Conservation (phyloP, 2,888 invertebrate genomes). For the Escarpia spicata region DNA sequence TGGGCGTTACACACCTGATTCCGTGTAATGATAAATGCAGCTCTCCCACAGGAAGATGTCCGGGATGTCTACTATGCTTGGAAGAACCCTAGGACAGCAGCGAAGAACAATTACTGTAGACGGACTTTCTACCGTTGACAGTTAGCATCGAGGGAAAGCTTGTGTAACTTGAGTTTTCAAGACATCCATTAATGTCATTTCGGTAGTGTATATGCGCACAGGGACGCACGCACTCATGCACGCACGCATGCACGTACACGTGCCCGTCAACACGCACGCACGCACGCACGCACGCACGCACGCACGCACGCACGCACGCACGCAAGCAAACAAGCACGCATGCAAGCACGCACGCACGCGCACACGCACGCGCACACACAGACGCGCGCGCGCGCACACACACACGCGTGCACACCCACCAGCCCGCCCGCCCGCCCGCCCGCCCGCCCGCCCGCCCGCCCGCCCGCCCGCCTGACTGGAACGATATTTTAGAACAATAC, state of each 20-base stretch:
- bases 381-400: not conserved
- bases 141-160: not conserved
- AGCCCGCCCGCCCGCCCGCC: not conserved
- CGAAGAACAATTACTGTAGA: not conserved
- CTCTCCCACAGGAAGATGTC: not conserved
- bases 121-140: too few species aligned
- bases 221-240: too few species aligned
- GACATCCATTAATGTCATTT: not conserved
- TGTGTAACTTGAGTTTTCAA: not conserved
- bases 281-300: too few species aligned
- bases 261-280: too few species aligned
- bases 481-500: not conserved
- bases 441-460: too few species aligned
- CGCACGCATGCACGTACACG: too few species aligned
- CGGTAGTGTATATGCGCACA: not conserved
- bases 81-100: not conserved
- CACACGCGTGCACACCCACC: not conserved
- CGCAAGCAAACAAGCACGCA: too few species aligned
- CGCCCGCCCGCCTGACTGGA: too few species aligned
- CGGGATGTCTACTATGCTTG: not conserved
- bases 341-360: not conserved
- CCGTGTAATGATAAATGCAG: not conserved
- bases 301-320: too few species aligned
- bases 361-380: not conserved
- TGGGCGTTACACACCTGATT: not conserved